Base-by-base conservation (phyloP, 2,888 invertebrate genomes). In the Dichetophora obliterata region DNA sequence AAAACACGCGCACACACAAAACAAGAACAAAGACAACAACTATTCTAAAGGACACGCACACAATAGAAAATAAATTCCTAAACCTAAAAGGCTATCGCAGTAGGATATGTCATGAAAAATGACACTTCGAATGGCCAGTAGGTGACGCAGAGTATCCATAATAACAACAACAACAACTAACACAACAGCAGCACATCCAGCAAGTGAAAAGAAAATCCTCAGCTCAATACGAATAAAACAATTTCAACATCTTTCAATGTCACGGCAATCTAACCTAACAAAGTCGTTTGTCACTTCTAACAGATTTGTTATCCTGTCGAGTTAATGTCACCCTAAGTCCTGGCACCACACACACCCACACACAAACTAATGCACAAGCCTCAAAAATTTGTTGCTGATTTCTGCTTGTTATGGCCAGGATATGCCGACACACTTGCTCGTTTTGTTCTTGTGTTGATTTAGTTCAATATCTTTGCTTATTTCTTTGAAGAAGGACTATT, bases 281-380 rank as follows among this genome's bases (percentile, higher is more conserved):
- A 80, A 82, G 85, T 87, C 86, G 88, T 87, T 87, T 87, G 88
- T 88, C 86, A 87, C 87, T 86, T 86, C 86, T 86, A 87, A 87
- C 87, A 86, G 88, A 87, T 87, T 87, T 87, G 86, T 87, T 87
- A 87, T 87, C 86, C 86, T 87, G 88, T 87, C 87, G 87, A 87
- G 88, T 87, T 87, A 87, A 86, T 86, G 85, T 88, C 87, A 85
- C 83, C 83, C 86, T 83, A 81, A 85, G 84, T 83, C 81, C 80
- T 77, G 68, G n/a, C 31, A 68, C 5, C 31, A 73, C 3, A 61
- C 57, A 74, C 75, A 76, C 19, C 34, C 66, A 73, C 76, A 73
- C 76, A 76, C 74, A 77, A 63, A 75, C 76, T 74, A 74, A 69
- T 52, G 31, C 76, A 75, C 72, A 34, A 65, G 9, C 65, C 27